Percentiles rank a stretch among this genome's conserved stretches.
Evolutionary conservation across 2,113 vertebrate species (phyloP).

Genomic region (Taurulus bubalis): DNA sequence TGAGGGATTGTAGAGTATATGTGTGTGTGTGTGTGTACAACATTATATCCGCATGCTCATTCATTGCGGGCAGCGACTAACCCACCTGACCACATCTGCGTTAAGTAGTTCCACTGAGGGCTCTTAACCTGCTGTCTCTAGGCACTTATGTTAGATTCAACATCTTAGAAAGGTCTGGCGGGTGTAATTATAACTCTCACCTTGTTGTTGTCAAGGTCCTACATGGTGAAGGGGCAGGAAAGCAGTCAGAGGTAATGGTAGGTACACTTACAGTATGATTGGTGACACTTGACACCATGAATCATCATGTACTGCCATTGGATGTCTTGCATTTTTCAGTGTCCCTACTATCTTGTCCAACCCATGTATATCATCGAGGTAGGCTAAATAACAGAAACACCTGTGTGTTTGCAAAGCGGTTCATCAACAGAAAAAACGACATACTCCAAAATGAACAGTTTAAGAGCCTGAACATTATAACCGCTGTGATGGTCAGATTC

Average conservation of each 20-base stretch:
- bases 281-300: neutral
- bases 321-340: too few species aligned
- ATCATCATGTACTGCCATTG: neutral
- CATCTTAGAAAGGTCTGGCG: conserved; percentile 20
- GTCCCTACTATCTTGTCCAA: neutral
- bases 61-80: neutral
- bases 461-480: neutral
- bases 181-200: conserved; percentile 43
- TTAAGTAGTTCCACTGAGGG: conserved; percentile 39
- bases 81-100: conserved; percentile 26
- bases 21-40: conserved; percentile 8
- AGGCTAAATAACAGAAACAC: too few species aligned
- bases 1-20: neutral
- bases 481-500: neutral
- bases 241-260: conserved; percentile 14
- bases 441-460: too few species aligned
- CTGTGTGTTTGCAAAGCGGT: too few species aligned
- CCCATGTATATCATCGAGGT: neutral
- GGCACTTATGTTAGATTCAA: conserved; percentile 28
- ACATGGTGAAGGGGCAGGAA: neutral
- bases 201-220: conserved; percentile 17
- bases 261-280: conserved; percentile 3
- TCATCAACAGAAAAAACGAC: too few species aligned
- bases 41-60: neutral
- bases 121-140: conserved; percentile 44